These are phyloP conservation scores for Tympanuchus pallidicinctus DNA, from an alignment of 2,113 vertebrate genomes.

Conservation along the genomic window DNA sequence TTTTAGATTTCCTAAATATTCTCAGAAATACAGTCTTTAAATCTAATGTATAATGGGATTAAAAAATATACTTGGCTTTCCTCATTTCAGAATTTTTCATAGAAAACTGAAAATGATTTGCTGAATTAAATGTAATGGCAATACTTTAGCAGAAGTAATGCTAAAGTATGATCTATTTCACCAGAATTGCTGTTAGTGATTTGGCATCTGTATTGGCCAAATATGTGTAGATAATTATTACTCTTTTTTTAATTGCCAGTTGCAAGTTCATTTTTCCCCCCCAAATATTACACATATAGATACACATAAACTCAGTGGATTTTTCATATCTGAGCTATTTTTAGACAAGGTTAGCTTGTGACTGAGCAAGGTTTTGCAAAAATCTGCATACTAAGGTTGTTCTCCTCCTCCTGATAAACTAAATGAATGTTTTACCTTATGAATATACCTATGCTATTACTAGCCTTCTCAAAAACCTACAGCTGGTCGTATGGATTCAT, in stretches of 20 bases:
- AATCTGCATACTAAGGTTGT: constrained; percentile 34
- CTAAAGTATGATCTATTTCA: not conserved
- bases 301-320: not conserved
- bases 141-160: not conserved
- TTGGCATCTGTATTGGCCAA: not conserved
- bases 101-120: not conserved
- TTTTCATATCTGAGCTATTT: constrained; percentile 21
- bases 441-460: constrained; percentile 30
- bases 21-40: not conserved
- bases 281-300: not conserved
- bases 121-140: not conserved
- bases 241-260: not conserved
- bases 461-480: not conserved
- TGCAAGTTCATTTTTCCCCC: not conserved
- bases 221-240: not conserved
- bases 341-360: not conserved
- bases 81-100: not conserved
- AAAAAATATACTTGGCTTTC: not conserved
- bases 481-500: not conserved
- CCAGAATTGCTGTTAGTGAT: not conserved
- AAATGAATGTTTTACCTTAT: constrained; percentile 34
- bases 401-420: constrained; percentile 30
- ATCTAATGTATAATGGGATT: not conserved
- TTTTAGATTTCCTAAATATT: not conserved
- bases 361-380: constrained; percentile 17